Conservation (phyloP, 2,113 vertebrate genomes). For the Oncorhynchus clarkii region DNA sequence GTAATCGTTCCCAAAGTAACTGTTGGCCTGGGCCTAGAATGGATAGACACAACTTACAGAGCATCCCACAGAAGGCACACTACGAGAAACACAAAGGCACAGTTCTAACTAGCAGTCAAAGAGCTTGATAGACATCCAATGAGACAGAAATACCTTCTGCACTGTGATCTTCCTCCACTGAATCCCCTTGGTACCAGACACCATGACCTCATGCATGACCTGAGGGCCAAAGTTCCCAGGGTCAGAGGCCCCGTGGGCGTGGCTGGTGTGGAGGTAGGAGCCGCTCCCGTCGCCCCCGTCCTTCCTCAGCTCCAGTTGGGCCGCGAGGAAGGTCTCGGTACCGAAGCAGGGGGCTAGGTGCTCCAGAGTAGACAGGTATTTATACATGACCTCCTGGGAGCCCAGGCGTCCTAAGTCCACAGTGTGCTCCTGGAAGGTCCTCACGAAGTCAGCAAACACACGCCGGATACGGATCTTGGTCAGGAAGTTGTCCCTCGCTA, state of each 20-base stretch:
- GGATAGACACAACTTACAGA: neutral
- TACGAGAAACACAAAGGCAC: neutral
- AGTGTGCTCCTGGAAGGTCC: conserved; percentile 80
- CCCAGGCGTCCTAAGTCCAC: conserved; percentile 68
- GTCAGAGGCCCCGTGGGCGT: conserved; percentile 1
- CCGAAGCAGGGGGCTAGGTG: conserved; percentile 79
- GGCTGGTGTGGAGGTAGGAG: conserved; percentile 43
- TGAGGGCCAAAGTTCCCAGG: neutral
- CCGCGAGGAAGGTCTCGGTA: conserved; percentile 66
- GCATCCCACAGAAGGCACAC: neutral
- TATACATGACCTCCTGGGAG: conserved; percentile 81
- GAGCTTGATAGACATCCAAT: neutral
- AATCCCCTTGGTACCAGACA: conserved; percentile 80
- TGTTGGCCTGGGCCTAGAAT: conserved; percentile 57
- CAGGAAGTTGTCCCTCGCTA: conserved; percentile 76
- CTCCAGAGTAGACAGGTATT: conserved; percentile 88
- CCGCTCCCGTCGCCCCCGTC: conserved; percentile 58
- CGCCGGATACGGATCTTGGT: conserved; percentile 78
- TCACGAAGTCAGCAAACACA: conserved; percentile 81
- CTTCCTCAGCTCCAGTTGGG: conserved; percentile 56
- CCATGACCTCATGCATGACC: conserved; percentile 75
- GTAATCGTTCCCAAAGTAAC: conserved; percentile 50
- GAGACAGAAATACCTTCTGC: conserved; percentile 46
- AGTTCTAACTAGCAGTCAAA: neutral
- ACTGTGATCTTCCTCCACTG: conserved; percentile 71